phyloP scores from a whole-genome alignment of 2,888 invertebrate species.

The Drosophila vallismaia region DNA sequence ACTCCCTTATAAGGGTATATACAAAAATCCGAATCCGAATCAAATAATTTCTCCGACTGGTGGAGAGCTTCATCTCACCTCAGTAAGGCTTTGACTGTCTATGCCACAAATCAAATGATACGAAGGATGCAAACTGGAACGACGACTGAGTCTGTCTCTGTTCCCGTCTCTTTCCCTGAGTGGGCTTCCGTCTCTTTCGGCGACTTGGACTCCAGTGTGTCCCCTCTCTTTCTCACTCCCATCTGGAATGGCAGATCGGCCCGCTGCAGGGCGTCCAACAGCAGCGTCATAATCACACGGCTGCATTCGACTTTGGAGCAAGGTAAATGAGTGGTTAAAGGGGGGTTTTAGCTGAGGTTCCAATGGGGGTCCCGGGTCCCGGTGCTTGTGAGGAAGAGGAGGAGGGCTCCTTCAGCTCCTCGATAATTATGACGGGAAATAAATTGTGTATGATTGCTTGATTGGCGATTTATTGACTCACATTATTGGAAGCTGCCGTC shows the following conservation, averaged over 20 bases:
- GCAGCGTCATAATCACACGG: constrained; percentile 79
- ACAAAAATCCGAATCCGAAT: constrained; percentile 16
- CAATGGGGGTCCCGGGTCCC: constrained; percentile 1
- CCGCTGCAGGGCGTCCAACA: constrained; percentile 75
- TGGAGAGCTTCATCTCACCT: constrained; percentile 17
- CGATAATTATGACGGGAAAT: constrained; percentile 83
- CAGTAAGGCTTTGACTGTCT: constrained; percentile 58
- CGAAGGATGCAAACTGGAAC: constrained; percentile 48
- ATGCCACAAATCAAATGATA: constrained; percentile 75
- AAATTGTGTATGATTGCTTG: constrained; percentile 83
- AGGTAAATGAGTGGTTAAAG: constrained; percentile 18
- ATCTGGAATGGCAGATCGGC: constrained; percentile 46
- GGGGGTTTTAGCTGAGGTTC: not conserved
- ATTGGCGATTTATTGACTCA: constrained; percentile 82
- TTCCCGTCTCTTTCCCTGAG: constrained; percentile 9
- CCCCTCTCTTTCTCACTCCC: constrained; percentile 20
- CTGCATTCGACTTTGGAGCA: constrained; percentile 36
- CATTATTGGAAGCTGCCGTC: constrained; percentile 71
- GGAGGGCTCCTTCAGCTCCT: constrained; percentile 37
- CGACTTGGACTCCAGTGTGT: not conserved
- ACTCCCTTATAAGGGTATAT: not conserved
- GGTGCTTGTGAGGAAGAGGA: constrained; percentile 13
- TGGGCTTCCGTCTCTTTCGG: constrained; percentile 5
- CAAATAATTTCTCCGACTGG: constrained; percentile 56
- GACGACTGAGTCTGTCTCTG: constrained; percentile 42